These are phyloP conservation scores for Sorex araneus DNA, from an alignment of 2,113 vertebrate genomes.

Conservation along the genomic window DNA sequence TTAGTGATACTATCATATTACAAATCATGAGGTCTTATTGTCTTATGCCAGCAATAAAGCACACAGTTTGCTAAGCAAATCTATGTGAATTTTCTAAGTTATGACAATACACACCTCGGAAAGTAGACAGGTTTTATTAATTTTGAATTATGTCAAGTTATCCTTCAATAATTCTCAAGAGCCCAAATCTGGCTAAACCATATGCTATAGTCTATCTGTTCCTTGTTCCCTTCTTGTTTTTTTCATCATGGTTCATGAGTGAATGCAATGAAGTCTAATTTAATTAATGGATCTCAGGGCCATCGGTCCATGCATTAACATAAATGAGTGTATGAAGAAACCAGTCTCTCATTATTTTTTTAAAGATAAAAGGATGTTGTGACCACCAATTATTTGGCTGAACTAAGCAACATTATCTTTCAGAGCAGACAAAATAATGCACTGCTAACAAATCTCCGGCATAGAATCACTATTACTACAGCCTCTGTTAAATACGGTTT, in stretches of 20 bases:
- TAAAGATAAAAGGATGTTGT: conserved; percentile 64
- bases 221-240: conserved; percentile 60
- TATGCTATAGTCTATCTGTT: conserved; percentile 61
- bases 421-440: conserved; percentile 35
- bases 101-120: conserved; percentile 51
- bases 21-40: conserved; percentile 33
- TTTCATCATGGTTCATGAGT: conserved; percentile 77
- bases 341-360: not conserved
- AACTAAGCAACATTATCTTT: conserved; percentile 62
- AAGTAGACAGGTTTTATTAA: conserved; percentile 77
- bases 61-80: conserved; percentile 39
- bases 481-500: not conserved
- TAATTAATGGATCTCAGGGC: conserved; percentile 82
- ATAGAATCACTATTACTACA: not conserved
- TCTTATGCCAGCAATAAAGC: conserved; percentile 3
- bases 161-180: conserved; percentile 81
- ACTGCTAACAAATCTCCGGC: conserved; percentile 1
- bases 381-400: conserved; percentile 48
- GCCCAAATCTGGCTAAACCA: conserved; percentile 65
- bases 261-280: conserved; percentile 82
- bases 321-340: conserved; percentile 68
- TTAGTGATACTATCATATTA: conserved; percentile 53
- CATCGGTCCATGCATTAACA: conserved; percentile 70
- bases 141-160: conserved; percentile 71
- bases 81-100: conserved; percentile 63